Evolutionary conservation across 2,113 vertebrate species (phyloP).

Genomic region (Spea multiplicata): DNA sequence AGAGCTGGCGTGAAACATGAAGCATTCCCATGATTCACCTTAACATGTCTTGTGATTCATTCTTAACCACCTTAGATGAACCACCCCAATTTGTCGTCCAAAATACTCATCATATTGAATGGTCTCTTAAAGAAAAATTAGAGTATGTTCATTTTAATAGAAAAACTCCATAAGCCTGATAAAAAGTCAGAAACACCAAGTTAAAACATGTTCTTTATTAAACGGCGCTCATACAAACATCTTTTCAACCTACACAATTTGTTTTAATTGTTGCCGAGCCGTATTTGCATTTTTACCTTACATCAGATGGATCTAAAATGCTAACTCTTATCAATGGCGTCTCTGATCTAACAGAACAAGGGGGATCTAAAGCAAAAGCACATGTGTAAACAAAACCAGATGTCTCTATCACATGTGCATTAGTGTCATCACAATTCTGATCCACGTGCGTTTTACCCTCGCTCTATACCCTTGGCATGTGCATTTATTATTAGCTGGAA

Average conservation of each 20-base stretch:
- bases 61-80: no score
- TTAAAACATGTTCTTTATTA: background rate
- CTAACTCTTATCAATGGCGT: conserved; percentile 67
- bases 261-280: background rate
- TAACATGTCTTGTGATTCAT: no score
- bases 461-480: background rate
- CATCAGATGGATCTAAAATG: conserved; percentile 47
- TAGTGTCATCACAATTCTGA: conserved; percentile 24
- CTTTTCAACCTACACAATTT: background rate
- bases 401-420: conserved; percentile 49
- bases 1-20: no score
- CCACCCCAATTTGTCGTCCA: no score
- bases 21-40: no score
- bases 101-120: no score
- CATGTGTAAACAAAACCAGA: conserved; percentile 71
- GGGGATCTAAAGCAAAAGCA: conserved; percentile 68
- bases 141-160: no score
- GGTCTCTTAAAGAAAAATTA: no score
- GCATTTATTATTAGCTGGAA: conserved; percentile 32
- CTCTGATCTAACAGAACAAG: conserved; percentile 71
- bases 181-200: no score
- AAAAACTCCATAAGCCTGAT: no score
- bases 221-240: background rate
- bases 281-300: background rate
- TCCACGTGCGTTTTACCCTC: conserved; percentile 4